Percentiles rank a stretch among this genome's conserved stretches.
Conservation (phyloP, 2,113 vertebrate species). For the Otolemur garnettii region DNA sequence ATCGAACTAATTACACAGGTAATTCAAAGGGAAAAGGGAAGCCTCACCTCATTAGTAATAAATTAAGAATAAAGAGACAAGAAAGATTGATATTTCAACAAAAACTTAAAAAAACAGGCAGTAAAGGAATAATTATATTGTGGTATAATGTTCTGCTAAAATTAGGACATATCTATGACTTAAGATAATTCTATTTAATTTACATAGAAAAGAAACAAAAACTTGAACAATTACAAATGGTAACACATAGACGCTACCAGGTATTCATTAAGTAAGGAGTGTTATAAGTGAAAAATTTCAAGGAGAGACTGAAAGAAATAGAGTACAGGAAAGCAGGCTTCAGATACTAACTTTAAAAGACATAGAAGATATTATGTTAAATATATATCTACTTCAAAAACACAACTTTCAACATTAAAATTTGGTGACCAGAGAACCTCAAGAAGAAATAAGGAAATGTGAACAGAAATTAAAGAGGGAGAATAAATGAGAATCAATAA, state of each 20-base stretch:
- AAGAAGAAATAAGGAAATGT: background rate
- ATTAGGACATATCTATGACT: background rate
- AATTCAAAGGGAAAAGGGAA: background rate
- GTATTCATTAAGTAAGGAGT: background rate
- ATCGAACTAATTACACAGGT: background rate
- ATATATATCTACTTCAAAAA: background rate
- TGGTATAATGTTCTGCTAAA: background rate
- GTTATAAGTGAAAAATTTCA: background rate
- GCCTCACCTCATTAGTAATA: background rate
- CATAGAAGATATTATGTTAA: background rate
- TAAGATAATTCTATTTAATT: background rate
- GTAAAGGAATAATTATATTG: background rate
- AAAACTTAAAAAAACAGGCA: background rate
- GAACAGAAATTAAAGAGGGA: background rate
- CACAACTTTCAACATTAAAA: background rate
- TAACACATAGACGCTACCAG: background rate
- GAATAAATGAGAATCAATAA: background rate
- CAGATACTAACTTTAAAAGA: background rate
- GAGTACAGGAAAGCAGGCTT: background rate
- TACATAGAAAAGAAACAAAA: background rate
- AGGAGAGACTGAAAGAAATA: background rate
- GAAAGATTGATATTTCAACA: background rate
- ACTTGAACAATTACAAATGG: background rate
- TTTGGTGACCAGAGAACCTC: background rate
- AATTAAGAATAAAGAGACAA: constrained; percentile 10